Evolutionary conservation across 2,113 vertebrate genomes (phyloP).

Genomic region (Oncorhynchus mykiss): DNA sequence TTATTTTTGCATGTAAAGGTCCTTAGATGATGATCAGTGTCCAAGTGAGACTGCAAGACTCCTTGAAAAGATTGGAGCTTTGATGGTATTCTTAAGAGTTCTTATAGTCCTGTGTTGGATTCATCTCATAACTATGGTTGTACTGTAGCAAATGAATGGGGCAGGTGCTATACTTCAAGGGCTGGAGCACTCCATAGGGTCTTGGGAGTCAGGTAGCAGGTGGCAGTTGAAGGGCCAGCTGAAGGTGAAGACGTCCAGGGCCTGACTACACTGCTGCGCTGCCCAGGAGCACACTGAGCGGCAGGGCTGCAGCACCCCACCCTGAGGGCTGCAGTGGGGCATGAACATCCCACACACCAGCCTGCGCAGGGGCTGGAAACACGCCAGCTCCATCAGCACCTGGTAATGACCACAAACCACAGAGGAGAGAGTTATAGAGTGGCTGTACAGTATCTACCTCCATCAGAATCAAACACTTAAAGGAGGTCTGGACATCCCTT

Average conservation of each 20-base stretch:
- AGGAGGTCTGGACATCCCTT: too few relatives aligned
- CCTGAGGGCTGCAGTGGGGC: slow-evolving; percentile 82
- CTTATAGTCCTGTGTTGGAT: not conserved
- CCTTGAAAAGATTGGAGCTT: too few relatives aligned
- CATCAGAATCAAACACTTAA: too few relatives aligned
- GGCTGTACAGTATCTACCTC: too few relatives aligned
- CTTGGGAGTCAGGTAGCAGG: slow-evolving; percentile 79
- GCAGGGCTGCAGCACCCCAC: slow-evolving; percentile 84
- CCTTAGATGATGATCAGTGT: not conserved
- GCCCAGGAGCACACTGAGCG: slow-evolving; percentile 84
- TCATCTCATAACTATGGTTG: too few relatives aligned
- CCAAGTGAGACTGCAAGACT: slow-evolving; percentile 67
- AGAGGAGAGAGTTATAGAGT: not conserved
- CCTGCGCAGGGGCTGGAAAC: slow-evolving; percentile 77
- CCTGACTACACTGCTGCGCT: slow-evolving; percentile 77
- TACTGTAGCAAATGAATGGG: too few relatives aligned
- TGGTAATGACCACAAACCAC: slow-evolving; percentile 48
- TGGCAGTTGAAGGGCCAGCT: slow-evolving; percentile 89
- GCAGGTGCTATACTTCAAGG: slow-evolving; percentile 62
- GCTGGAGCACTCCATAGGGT: slow-evolving; percentile 80
- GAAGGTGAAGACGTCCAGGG: slow-evolving; percentile 66
- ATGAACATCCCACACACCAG: slow-evolving; percentile 83
- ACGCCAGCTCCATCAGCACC: slow-evolving; percentile 86
- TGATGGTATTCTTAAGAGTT: too few relatives aligned
- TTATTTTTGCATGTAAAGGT: not conserved